These are phyloP conservation scores for Nasonia oneida DNA, from an alignment of 2,888 invertebrate species.

Conservation along the genomic window DNA sequence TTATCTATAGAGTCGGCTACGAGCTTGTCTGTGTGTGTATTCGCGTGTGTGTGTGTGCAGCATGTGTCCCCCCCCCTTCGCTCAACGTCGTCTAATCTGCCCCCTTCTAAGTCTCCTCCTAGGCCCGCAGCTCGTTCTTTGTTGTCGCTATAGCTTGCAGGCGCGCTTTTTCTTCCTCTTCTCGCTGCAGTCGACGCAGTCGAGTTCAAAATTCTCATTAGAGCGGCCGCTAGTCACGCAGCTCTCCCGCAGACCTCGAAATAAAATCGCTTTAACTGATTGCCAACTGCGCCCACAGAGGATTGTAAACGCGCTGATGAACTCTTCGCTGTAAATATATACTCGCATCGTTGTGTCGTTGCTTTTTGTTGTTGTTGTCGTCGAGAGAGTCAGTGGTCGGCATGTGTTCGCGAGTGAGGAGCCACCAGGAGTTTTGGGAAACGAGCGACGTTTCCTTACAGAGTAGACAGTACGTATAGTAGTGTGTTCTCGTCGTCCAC, in stretches of 20 bases:
- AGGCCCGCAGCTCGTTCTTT: neutral
- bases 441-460: conserved; percentile 5
- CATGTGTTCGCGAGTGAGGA: conserved; percentile 24
- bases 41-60: neutral
- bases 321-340: neutral
- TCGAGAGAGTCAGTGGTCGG: neutral
- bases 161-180: neutral
- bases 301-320: neutral
- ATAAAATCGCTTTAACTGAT: neutral
- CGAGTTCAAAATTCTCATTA: conserved; percentile 40
- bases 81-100: conserved; percentile 14
- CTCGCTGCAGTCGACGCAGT: neutral
- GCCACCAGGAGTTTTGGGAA: conserved; percentile 21
- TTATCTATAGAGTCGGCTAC: conserved; percentile 19
- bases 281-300: neutral
- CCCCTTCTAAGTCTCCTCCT: conserved; percentile 30
- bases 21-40: neutral
- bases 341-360: neutral
- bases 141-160: neutral
- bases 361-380: neutral
- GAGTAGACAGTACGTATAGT: conserved; percentile 38
- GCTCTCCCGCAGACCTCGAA: neutral
- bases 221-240: neutral
- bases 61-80: neutral
- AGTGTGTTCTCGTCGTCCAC: neutral